Percentiles rank a stretch among this genome's conserved stretches.
Conservation (phyloP, 2,888 invertebrate genomes). For the Tinea semifulvella region DNA sequence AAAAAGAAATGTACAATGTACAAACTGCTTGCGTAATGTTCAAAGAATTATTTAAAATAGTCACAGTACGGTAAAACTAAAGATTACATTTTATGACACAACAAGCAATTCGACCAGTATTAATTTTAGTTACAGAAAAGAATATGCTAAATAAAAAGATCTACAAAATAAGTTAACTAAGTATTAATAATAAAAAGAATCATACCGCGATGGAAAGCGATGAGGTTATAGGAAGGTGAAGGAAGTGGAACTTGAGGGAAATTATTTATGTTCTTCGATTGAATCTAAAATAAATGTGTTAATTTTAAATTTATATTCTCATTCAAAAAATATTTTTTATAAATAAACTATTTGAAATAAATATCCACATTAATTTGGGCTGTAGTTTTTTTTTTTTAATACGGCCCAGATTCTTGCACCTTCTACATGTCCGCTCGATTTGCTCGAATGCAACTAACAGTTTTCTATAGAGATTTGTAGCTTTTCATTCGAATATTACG, state of each 20-base stretch:
- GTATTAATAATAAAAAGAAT: not conserved
- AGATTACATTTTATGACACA: not conserved
- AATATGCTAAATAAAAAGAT: not conserved
- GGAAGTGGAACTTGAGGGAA: constrained; percentile 11
- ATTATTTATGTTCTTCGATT: not conserved
- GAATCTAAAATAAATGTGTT: not conserved
- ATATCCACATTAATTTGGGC: too few relatives aligned
- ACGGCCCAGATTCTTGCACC: too few relatives aligned
- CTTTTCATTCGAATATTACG: too few relatives aligned
- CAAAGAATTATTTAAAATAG: not conserved
- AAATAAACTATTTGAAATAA: too few relatives aligned
- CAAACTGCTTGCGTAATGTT: not conserved
- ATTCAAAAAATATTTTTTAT: not conserved
- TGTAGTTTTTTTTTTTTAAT: too few relatives aligned
- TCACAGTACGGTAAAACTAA: not conserved
- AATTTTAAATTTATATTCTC: not conserved
- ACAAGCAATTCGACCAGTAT: not conserved
- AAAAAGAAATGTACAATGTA: constrained; percentile 5
- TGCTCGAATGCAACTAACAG: too few relatives aligned
- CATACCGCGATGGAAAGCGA: constrained; percentile 8
- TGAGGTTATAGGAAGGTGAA: not conserved
- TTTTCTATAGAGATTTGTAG: too few relatives aligned
- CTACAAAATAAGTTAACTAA: not conserved
- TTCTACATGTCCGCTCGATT: too few relatives aligned
- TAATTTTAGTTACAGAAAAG: not conserved